phyloP scores from a whole-genome alignment of 2,113 vertebrate genomes.

The Catharus bicknelli region DNA sequence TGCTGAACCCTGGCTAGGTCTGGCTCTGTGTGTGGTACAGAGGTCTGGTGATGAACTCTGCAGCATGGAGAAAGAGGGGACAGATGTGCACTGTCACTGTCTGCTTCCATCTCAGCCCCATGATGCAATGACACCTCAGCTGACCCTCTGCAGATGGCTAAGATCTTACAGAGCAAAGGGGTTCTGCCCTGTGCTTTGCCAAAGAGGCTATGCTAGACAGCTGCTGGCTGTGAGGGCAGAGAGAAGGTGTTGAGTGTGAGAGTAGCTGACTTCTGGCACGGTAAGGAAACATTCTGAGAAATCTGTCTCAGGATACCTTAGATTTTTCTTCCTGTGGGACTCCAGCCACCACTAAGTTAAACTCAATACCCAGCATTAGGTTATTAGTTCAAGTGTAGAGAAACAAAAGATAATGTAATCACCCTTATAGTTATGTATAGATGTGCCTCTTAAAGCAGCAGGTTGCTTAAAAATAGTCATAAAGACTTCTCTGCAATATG shows the following conservation, averaged over 20 bases:
- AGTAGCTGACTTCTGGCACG: neutral
- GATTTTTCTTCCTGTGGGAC: neutral
- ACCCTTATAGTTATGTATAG: neutral
- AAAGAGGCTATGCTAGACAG: neutral
- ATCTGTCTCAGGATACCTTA: neutral
- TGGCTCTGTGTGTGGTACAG: neutral
- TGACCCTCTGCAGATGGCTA: neutral
- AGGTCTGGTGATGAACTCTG: neutral
- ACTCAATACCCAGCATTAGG: neutral
- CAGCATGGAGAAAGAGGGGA: neutral
- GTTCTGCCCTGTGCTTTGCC: neutral
- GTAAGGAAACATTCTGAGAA: neutral
- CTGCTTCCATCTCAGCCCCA: neutral
- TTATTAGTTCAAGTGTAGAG: neutral
- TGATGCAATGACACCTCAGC: neutral
- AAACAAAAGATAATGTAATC: neutral
- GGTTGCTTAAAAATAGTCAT: neutral
- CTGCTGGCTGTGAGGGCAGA: neutral
- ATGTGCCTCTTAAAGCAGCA: neutral
- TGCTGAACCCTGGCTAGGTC: neutral
- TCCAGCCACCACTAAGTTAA: neutral
- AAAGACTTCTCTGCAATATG: neutral
- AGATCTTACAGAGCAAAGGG: neutral
- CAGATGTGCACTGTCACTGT: fast-evolving
- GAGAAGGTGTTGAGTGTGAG: neutral